Percentiles rank a stretch among this genome's conserved stretches.
These are phyloP conservation scores for Gymnosoma rotundatum DNA, from an alignment of 2,888 invertebrate species.

Conservation along the genomic window DNA sequence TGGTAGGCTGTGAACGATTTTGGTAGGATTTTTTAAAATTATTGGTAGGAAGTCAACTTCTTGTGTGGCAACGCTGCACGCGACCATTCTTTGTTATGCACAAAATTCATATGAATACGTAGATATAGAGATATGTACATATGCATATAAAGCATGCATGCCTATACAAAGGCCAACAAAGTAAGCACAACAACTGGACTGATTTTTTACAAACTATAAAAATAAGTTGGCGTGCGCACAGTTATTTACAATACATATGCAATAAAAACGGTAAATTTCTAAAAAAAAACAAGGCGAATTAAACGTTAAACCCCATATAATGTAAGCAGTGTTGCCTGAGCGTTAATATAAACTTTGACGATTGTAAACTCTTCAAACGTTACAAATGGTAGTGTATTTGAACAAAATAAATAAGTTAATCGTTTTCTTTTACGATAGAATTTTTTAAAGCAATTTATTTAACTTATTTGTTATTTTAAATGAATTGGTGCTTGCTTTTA, in stretches of 20 bases:
- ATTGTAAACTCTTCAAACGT: too few relatives aligned
- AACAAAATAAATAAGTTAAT: too few relatives aligned
- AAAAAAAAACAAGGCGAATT: constrained; percentile 31
- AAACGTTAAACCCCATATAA: background rate
- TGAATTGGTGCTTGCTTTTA: too few relatives aligned
- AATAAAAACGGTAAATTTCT: constrained; percentile 56
- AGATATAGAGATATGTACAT: background rate
- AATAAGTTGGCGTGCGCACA: constrained; percentile 60
- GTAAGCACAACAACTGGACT: background rate
- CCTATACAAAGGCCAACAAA: constrained; percentile 28
- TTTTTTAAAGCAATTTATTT: too few relatives aligned
- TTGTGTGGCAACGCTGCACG: too few relatives aligned
- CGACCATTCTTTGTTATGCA: background rate
- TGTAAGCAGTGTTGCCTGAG: background rate
- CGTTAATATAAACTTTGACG: background rate
- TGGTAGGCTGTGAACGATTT: too few relatives aligned
- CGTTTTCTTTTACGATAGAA: too few relatives aligned
- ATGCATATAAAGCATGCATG: background rate
- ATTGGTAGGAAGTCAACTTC: too few relatives aligned
- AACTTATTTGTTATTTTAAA: too few relatives aligned
- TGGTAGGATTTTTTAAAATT: too few relatives aligned
- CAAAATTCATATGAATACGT: background rate
- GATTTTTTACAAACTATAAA: background rate
- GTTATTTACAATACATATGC: constrained; percentile 3
- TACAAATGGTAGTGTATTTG: too few relatives aligned